These are phyloP conservation scores for Graphium colonna DNA, from an alignment of 2,888 invertebrate genomes.

Conservation along the genomic window DNA sequence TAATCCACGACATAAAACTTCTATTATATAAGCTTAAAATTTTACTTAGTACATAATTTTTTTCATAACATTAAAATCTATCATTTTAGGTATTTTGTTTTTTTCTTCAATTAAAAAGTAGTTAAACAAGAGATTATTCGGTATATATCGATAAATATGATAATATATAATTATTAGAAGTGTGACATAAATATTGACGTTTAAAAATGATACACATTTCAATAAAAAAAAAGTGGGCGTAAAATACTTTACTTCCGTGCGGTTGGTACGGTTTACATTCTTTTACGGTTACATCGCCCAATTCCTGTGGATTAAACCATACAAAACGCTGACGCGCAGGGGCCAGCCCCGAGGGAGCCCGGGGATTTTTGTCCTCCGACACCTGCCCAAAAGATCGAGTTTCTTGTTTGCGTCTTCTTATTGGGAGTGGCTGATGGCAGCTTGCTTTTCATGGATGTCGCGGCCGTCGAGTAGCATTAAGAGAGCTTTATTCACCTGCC, in stretches of 20 bases:
- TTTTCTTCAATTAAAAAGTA: neutral
- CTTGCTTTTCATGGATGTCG: slow-evolving; percentile 27
- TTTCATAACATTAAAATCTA: too few relatives aligned
- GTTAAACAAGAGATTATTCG: neutral
- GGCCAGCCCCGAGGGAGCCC: slow-evolving; percentile 48
- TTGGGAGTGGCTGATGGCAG: slow-evolving; percentile 43
- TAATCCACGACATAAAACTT: too few relatives aligned
- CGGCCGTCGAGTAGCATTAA: slow-evolving; percentile 29
- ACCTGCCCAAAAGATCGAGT: slow-evolving; percentile 64
- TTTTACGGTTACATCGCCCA: slow-evolving; percentile 21
- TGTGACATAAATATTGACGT: too few relatives aligned
- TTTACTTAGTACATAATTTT: too few relatives aligned
- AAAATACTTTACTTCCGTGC: too few relatives aligned
- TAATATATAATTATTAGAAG: too few relatives aligned
- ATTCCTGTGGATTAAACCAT: slow-evolving; percentile 32
- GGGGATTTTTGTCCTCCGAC: slow-evolving; percentile 61
- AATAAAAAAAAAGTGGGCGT: neutral
- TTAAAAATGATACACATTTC: too few relatives aligned
- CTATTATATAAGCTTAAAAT: too few relatives aligned
- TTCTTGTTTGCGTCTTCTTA: slow-evolving; percentile 62
- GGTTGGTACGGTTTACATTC: too few relatives aligned
- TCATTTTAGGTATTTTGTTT: too few relatives aligned
- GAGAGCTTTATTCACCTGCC: slow-evolving; percentile 11
- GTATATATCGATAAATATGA: too few relatives aligned
- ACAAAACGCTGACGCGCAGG: slow-evolving; percentile 41